A percentile compares a stretch with the other conserved stretches of the same genome.
Conservation (phyloP, 2,797 vertebrate genomes). For the Rhinella marina region DNA sequence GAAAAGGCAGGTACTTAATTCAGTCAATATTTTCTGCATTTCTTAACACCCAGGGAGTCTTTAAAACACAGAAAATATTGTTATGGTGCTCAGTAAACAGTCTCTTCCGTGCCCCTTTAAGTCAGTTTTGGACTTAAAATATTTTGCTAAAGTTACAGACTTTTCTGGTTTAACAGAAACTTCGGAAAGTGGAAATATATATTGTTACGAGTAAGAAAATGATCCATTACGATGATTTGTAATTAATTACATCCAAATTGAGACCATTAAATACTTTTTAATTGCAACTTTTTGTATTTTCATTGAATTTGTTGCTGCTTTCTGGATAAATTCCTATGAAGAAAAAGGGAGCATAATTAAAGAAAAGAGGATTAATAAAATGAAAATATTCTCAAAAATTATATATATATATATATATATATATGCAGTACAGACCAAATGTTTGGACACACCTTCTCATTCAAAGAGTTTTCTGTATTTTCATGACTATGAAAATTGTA, state of each 20-base stretch:
- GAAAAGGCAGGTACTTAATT: slow-evolving; percentile 49
- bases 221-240: too few species aligned
- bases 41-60: slow-evolving; percentile 29
- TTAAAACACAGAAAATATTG: slow-evolving; percentile 26
- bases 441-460: too few species aligned
- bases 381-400: background rate
- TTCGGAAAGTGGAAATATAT: background rate
- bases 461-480: too few species aligned
- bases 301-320: background rate
- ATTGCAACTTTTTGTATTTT: background rate
- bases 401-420: background rate
- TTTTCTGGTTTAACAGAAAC: background rate
- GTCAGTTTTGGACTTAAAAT: background rate
- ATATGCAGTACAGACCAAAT: too few species aligned
- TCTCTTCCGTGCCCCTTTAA: slow-evolving; percentile 8
- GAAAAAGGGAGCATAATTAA: too few species aligned
- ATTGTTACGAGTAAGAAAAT: background rate
- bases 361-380: background rate
- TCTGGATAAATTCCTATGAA: background rate
- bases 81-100: background rate
- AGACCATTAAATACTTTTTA: too few species aligned
- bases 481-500: too few species aligned
- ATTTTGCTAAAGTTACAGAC: background rate
- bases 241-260: too few species aligned
- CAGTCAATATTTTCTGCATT: slow-evolving; percentile 26